Conservation (phyloP, 2,888 invertebrate genomes). For the Hirtodrosophila cameraria region DNA sequence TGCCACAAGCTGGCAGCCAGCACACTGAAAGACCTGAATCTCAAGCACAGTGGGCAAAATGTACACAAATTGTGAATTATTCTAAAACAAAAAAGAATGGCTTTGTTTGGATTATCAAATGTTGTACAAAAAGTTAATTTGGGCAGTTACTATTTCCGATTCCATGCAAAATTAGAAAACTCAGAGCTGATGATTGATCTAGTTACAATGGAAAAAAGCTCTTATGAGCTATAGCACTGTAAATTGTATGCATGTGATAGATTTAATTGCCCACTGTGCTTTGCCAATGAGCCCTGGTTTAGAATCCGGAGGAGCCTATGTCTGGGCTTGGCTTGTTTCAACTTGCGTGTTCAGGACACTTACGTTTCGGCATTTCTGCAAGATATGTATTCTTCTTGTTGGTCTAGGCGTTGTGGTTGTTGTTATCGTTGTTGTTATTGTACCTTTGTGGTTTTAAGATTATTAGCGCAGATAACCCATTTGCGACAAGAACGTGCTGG, state of each 20-base stretch:
- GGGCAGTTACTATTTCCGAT: no score
- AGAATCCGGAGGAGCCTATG: not conserved
- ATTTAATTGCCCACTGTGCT: no score
- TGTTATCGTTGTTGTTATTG: constrained; percentile 36
- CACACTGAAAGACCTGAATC: constrained; percentile 50
- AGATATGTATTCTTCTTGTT: constrained; percentile 39
- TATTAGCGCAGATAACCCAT: constrained; percentile 77
- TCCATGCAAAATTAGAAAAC: no score
- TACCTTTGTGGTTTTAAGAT: constrained; percentile 75
- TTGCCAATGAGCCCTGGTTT: no score
- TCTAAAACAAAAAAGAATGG: not conserved
- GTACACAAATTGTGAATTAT: not conserved
- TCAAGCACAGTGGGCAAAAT: constrained; percentile 16
- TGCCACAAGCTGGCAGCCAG: constrained; percentile 76
- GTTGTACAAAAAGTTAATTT: no score
- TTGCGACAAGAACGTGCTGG: constrained; percentile 57
- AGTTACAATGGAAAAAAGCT: no score
- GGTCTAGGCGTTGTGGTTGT: constrained; percentile 25
- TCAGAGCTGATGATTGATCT: no score
- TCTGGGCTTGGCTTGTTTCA: constrained; percentile 33
- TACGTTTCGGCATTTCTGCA: constrained; percentile 62
- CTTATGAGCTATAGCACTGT: no score
- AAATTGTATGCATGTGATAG: no score
- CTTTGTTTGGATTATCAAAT: no score
- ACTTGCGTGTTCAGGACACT: constrained; percentile 72